Evolutionary conservation across 1,140 invertebrate genomes (phyloP).

Genomic region (Caenorhabditis tropicalis): DNA sequence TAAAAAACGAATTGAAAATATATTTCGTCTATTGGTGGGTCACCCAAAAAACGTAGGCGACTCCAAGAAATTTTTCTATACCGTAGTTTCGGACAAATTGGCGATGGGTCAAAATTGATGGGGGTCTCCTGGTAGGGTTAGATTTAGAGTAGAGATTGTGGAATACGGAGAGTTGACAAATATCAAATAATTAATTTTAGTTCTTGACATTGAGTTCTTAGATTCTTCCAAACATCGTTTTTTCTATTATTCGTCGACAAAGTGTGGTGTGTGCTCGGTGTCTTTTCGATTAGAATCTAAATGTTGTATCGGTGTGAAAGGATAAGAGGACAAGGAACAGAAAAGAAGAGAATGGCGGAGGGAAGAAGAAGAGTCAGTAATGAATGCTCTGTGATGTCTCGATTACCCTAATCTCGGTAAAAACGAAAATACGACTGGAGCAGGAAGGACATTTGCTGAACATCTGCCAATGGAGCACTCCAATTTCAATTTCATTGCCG

Average conservation of each 20-base stretch:
- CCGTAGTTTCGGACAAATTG: too few species aligned
- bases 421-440: constrained; percentile 31
- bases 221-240: too few species aligned
- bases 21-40: not conserved
- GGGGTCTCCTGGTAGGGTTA: too few species aligned
- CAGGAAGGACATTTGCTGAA: constrained; percentile 38
- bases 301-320: not conserved
- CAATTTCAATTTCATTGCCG: constrained; percentile 40
- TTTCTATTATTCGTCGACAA: too few species aligned
- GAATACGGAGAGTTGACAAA: too few species aligned
- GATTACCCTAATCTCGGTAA: constrained; percentile 36
- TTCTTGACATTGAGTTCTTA: too few species aligned
- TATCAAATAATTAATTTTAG: not conserved
- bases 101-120: too few species aligned
- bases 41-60: not conserved
- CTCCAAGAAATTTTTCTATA: too few species aligned
- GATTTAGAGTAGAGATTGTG: too few species aligned
- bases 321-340: constrained; percentile 14
- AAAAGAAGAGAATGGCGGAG: not conserved
- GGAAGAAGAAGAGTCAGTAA: constrained; percentile 5
- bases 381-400: constrained; percentile 19
- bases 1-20: not conserved
- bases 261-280: not conserved
- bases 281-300: not conserved
- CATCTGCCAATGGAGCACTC: constrained; percentile 24